A percentile compares a stretch with the other conserved stretches of the same genome.
These are phyloP conservation scores for Philhelius pedissequus DNA, from an alignment of 2,888 invertebrate genomes.

Conservation along the genomic window DNA sequence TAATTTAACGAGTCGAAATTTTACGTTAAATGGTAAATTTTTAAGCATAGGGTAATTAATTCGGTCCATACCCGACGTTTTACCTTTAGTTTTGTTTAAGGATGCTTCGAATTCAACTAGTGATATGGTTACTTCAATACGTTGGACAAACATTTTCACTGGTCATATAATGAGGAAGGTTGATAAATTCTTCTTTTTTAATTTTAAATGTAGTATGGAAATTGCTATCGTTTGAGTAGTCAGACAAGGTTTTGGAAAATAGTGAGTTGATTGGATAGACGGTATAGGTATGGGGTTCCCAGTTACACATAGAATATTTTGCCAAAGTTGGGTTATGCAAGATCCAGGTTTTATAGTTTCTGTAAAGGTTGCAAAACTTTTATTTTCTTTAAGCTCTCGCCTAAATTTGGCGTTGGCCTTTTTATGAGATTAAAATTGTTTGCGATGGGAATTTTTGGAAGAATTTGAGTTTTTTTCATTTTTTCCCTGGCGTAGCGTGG, in stretches of 20 bases:
- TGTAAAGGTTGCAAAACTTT: not conserved
- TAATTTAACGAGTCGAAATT: too few relatives aligned
- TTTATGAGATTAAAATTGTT: not conserved
- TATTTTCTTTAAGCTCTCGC: not conserved
- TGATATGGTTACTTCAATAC: not conserved
- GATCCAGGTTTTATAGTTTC: not conserved
- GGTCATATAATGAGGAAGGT: not conserved
- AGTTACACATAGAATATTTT: not conserved
- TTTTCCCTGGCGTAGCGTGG: not conserved
- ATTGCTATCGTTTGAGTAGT: not conserved
- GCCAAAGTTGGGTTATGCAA: not conserved
- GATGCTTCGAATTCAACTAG: not conserved
- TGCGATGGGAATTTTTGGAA: not conserved
- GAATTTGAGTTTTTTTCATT: not conserved
- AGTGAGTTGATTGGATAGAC: not conserved
- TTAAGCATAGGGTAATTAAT: too few relatives aligned
- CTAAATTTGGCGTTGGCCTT: not conserved
- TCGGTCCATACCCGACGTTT: too few relatives aligned
- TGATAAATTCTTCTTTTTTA: not conserved
- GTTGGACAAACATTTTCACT: not conserved
- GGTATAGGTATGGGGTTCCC: not conserved
- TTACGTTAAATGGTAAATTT: too few relatives aligned
- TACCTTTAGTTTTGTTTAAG: too few relatives aligned
- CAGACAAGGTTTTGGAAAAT: not conserved
- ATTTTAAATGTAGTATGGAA: not conserved